Evolutionary conservation across 2,113 vertebrate genomes (phyloP).

Genomic region (Tringa solitaria): DNA sequence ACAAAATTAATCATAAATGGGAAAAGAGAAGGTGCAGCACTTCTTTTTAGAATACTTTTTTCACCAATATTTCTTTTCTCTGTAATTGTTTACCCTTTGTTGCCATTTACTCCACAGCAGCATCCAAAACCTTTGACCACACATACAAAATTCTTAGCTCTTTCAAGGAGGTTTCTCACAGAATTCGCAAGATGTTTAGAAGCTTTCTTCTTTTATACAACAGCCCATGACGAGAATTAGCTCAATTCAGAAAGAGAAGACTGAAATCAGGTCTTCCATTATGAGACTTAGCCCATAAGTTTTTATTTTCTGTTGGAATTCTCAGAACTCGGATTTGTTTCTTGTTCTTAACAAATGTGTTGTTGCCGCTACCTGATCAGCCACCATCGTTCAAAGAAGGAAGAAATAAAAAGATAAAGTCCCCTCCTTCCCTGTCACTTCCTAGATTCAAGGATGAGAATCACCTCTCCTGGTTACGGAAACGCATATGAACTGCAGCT

Average conservation of each 20-base stretch:
- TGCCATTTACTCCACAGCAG: neutral
- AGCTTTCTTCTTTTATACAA: neutral
- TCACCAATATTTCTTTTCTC: neutral
- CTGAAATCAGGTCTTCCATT: neutral
- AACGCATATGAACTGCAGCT: neutral
- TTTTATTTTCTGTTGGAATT: neutral
- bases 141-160: neutral
- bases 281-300: neutral
- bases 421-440: neutral
- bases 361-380: neutral
- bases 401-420: neutral
- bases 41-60: neutral
- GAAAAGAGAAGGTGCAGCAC: fast-evolving
- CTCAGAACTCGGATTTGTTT: neutral
- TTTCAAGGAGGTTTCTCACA: neutral
- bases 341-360: neutral
- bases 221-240: neutral
- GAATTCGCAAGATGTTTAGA: neutral
- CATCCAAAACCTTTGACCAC: neutral
- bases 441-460: neutral
- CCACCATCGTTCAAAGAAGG: neutral
- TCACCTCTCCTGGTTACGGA: neutral
- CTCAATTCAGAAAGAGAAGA: neutral
- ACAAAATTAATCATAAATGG: neutral
- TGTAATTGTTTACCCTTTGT: neutral